Evolutionary conservation across 53 echinoderm and acorn worm species (phyloP).

Genomic region (Henricia sp.): DNA sequence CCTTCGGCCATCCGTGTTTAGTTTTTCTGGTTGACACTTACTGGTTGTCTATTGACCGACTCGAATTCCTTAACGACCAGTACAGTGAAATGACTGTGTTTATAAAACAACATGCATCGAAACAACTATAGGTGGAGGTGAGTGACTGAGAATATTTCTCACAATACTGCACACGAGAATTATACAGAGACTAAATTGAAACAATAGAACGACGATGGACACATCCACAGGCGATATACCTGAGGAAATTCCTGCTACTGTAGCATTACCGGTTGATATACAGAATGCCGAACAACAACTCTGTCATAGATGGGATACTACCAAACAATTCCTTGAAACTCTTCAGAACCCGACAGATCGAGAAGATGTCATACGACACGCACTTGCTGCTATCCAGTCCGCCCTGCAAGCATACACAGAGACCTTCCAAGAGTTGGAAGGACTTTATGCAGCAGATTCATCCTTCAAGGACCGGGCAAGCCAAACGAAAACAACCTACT

Average conservation of each 20-base stretch:
- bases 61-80: no score
- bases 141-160: no score
- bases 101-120: no score
- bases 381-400: neutral
- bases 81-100: no score
- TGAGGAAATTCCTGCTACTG: neutral
- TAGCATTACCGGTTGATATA: neutral
- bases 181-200: no score
- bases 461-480: conserved; percentile 30
- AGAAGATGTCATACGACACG: neutral
- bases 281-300: neutral
- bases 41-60: no score
- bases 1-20: no score
- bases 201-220: neutral
- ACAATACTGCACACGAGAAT: no score
- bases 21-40: no score
- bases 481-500: neutral
- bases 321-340: neutral
- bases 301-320: neutral
- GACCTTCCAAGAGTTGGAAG: neutral
- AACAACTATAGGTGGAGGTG: no score
- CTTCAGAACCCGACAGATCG: neutral
- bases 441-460: conserved; percentile 15
- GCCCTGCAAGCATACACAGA: neutral
- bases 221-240: no score